Conservation (phyloP, 2,888 invertebrate genomes). For the Choristoneura rosaceana region DNA sequence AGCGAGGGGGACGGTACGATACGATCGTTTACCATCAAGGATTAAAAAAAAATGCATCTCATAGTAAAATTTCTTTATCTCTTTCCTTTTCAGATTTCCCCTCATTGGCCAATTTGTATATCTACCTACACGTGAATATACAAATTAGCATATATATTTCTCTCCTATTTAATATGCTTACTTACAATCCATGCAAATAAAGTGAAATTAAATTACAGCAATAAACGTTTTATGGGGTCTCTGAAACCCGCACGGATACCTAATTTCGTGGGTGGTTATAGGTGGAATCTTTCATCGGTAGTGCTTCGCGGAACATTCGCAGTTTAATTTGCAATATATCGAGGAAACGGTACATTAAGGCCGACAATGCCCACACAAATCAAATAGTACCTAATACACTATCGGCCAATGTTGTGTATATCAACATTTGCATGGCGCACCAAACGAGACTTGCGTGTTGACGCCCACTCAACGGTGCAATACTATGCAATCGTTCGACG, state of each 20-base stretch:
- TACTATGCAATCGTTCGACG: slow-evolving; percentile 74
- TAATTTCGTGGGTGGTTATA: not conserved
- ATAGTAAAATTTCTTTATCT: too few species aligned
- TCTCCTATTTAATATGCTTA: not conserved
- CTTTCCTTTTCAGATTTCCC: too few species aligned
- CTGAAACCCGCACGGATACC: not conserved
- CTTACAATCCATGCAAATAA: not conserved
- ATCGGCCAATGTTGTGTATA: slow-evolving; percentile 68
- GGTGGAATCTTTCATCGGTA: slow-evolving; percentile 2
- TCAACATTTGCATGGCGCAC: slow-evolving; percentile 75
- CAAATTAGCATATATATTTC: not conserved
- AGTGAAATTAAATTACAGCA: not conserved
- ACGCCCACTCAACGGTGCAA: slow-evolving; percentile 77
- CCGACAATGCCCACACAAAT: slow-evolving; percentile 80
- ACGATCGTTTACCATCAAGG: too few species aligned
- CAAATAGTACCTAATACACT: slow-evolving; percentile 74
- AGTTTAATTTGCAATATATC: slow-evolving; percentile 25
- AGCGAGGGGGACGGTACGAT: too few species aligned
- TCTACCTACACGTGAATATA: too few species aligned
- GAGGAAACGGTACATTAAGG: slow-evolving; percentile 39
- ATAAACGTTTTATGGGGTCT: not conserved
- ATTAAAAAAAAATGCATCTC: too few species aligned
- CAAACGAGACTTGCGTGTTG: slow-evolving; percentile 76
- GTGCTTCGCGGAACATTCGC: slow-evolving; percentile 4
- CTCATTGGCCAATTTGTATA: too few species aligned